phyloP scores from a whole-genome alignment of 2,888 invertebrate species.

The Aricia artaxerxes region DNA sequence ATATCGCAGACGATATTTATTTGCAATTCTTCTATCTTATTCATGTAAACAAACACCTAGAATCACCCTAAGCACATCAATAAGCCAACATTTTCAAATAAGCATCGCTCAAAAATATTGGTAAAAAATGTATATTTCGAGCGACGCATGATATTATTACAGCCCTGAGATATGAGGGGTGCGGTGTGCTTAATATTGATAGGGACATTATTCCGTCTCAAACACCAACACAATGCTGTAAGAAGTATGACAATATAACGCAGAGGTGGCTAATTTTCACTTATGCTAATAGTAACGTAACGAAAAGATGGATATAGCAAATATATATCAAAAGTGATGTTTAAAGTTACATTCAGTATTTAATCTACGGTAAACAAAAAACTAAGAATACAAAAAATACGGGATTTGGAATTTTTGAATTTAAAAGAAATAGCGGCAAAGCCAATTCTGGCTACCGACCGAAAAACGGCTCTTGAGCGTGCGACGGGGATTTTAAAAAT shows the following conservation, averaged over 20 bases:
- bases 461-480: conserved; percentile 25
- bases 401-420: not conserved
- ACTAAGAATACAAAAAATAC: not conserved
- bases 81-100: conserved; percentile 11
- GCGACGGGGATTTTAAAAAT: conserved; percentile 73
- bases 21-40: no score
- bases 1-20: no score
- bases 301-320: not conserved
- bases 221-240: not conserved
- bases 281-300: not conserved
- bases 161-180: not conserved
- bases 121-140: conserved; percentile 9
- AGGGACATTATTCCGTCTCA: not conserved
- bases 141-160: conserved; percentile 7
- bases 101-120: not conserved
- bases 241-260: not conserved
- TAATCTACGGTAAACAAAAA: not conserved
- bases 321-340: no score
- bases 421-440: conserved; percentile 35
- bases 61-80: not conserved
- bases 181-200: conserved; percentile 16
- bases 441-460: conserved; percentile 16
- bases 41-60: not conserved
- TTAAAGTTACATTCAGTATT: not conserved
- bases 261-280: not conserved